Conservation (phyloP, 1,140 invertebrate genomes). For the Zaprionus davidi region DNA sequence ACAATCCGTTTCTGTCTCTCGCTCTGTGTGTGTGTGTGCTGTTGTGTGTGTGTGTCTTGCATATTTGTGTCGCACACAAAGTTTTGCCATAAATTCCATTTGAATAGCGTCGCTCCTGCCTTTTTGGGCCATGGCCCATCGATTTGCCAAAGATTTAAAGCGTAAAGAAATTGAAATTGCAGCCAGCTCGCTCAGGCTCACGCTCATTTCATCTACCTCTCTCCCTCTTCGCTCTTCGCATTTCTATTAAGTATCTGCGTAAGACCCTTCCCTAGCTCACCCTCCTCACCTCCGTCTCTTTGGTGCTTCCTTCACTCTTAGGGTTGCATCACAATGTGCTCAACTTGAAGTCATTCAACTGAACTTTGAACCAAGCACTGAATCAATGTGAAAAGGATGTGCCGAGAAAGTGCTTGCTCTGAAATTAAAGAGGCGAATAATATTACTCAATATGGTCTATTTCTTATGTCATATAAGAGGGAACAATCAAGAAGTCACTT, state of each 20-base stretch:
- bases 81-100: constrained; percentile 52
- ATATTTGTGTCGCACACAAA: constrained; percentile 46
- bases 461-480: too few relatives aligned
- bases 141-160: constrained; percentile 54
- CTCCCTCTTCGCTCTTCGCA: constrained; percentile 2
- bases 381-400: too few relatives aligned
- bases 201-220: not conserved
- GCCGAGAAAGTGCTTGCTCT: too few relatives aligned
- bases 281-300: not conserved
- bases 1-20: constrained; percentile 6
- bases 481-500: too few relatives aligned
- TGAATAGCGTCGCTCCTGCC: constrained; percentile 38
- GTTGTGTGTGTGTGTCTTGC: not conserved
- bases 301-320: constrained; percentile 4
- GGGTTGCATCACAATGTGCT: constrained; percentile 20
- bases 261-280: constrained; percentile 8
- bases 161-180: constrained; percentile 54
- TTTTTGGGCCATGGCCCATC: constrained; percentile 51
- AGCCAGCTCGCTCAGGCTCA: not conserved
- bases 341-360: not conserved
- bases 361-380: constrained; percentile 9
- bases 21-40: not conserved
- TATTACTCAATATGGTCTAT: too few relatives aligned
- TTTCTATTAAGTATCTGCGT: constrained; percentile 48
- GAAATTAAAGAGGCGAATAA: too few relatives aligned